These are phyloP conservation scores for Allygus modestus DNA, from an alignment of 2,888 invertebrate species.

Conservation along the genomic window DNA sequence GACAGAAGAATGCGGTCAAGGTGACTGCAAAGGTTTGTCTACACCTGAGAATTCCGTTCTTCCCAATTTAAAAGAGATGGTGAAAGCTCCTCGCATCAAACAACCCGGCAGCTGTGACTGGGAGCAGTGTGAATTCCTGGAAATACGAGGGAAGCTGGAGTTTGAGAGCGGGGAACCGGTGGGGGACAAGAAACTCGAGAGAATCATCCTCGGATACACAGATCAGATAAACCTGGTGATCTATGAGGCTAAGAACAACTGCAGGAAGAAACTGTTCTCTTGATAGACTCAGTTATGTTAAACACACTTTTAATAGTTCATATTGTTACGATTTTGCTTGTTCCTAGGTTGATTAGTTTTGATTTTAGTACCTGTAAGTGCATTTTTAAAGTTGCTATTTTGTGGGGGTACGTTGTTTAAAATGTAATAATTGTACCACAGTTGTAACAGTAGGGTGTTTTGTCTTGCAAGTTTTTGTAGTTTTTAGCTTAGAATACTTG, in stretches of 20 bases:
- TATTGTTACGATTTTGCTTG: not conserved
- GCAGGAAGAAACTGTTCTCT: constrained; percentile 3
- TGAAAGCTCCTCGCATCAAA: constrained; percentile 15
- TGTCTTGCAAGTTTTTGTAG: not conserved
- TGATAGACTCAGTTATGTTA: not conserved
- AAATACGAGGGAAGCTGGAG: constrained; percentile 19
- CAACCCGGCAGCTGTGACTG: not conserved
- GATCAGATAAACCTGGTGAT: constrained; percentile 8
- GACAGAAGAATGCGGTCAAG: constrained; percentile 20
- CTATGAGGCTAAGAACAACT: constrained; percentile 11
- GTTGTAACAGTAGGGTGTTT: not conserved
- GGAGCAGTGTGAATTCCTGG: constrained; percentile 9
- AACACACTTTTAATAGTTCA: not conserved
- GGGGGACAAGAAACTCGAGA: not conserved
- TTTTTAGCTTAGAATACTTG: not conserved
- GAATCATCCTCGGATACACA: constrained; percentile 19
- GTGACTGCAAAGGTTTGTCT: constrained; percentile 15
- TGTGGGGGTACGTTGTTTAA: not conserved
- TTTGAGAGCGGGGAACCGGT: not conserved
- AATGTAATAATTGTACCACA: not conserved
- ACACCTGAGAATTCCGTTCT: constrained; percentile 7
- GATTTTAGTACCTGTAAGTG: not conserved
- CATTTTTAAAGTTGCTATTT: not conserved
- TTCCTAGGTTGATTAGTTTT: not conserved
- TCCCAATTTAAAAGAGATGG: not conserved